phyloP scores from a whole-genome alignment of 2,888 invertebrate species.

The Plebejus argus region DNA sequence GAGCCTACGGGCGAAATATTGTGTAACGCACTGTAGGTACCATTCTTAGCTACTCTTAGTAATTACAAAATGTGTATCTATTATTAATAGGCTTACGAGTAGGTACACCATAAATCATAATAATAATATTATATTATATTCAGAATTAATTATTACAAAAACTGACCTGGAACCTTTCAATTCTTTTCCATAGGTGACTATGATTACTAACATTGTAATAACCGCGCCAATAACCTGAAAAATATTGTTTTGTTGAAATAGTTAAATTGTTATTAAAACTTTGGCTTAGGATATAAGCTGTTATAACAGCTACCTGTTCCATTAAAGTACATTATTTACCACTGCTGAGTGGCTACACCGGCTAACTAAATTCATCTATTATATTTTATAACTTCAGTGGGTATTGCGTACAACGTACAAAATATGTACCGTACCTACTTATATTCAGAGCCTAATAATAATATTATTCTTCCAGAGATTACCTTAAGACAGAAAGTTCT shows the following conservation, averaged over 20 bases:
- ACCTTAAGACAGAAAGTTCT: conserved; percentile 13
- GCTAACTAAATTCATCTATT: too few species aligned
- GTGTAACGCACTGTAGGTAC: too few species aligned
- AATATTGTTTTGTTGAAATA: background rate
- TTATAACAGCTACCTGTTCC: too few species aligned
- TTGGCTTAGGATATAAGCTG: too few species aligned
- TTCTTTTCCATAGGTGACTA: conserved; percentile 13
- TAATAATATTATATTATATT: background rate
- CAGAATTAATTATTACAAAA: background rate
- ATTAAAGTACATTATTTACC: too few species aligned
- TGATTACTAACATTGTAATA: conserved; percentile 7
- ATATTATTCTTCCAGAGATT: background rate
- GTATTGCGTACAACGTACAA: too few species aligned
- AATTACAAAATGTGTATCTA: too few species aligned
- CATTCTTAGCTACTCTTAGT: too few species aligned
- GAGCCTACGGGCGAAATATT: too few species aligned
- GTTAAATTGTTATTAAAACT: background rate
- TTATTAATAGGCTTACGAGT: too few species aligned
- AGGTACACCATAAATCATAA: background rate
- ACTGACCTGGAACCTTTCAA: background rate
- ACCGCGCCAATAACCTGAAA: background rate
- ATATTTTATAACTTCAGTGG: too few species aligned
- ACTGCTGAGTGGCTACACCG: too few species aligned
- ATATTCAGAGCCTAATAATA: background rate
- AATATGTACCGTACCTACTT: background rate